These are phyloP conservation scores for Rhopalosiphum nymphaeae DNA, from an alignment of 2,888 invertebrate genomes.

Conservation along the genomic window DNA sequence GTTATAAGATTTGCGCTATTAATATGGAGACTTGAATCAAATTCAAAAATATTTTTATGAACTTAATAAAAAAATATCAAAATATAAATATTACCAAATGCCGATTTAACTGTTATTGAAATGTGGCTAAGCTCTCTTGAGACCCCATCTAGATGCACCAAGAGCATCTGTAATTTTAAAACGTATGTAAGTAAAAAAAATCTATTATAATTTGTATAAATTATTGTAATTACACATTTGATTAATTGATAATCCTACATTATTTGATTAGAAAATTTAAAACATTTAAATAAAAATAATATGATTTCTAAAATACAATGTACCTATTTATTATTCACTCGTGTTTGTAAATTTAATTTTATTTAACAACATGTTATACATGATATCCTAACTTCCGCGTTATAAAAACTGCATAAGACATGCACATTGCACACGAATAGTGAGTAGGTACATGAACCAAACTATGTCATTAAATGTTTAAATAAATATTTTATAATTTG, in stretches of 20 bases:
- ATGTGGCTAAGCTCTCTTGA: neutral
- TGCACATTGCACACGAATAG: constrained; percentile 9
- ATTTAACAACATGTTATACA: neutral
- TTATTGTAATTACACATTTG: neutral
- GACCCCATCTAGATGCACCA: neutral
- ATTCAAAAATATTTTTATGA: neutral
- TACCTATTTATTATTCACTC: neutral
- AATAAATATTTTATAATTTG: neutral
- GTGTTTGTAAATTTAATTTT: neutral
- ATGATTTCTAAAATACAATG: neutral
- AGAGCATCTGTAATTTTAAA: constrained; percentile 2
- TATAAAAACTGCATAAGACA: neutral
- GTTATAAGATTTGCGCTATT: neutral
- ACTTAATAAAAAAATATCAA: neutral
- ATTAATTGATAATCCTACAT: neutral
- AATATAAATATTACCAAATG: neutral
- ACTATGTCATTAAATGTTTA: neutral
- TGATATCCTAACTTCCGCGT: neutral
- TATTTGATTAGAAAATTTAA: neutral
- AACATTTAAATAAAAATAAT: neutral
- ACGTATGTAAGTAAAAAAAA: neutral
- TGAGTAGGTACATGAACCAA: neutral
- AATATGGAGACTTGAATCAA: neutral
- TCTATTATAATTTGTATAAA: neutral
- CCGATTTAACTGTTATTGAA: constrained; percentile 1